phyloP scores from a whole-genome alignment of 2,888 invertebrate genomes.

The Hypena proboscidalis region DNA sequence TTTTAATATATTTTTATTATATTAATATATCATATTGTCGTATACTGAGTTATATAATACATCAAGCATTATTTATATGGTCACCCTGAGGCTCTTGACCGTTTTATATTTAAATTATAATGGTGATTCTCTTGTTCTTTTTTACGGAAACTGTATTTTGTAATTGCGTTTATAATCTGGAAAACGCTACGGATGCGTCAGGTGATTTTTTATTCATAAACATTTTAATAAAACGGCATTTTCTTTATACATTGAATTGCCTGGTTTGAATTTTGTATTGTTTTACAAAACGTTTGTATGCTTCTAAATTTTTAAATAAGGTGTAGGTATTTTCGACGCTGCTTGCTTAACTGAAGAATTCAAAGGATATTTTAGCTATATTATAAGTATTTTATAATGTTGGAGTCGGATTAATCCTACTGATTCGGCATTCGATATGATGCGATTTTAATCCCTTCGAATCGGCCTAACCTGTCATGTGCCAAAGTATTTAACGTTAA shows the following conservation, averaged over 20 bases:
- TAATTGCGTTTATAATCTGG: conserved; percentile 19
- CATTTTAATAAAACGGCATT: no score
- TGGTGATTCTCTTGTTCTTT: conserved; percentile 47
- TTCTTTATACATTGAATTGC: no score
- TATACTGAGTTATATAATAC: conserved; percentile 73
- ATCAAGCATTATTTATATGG: conserved; percentile 77
- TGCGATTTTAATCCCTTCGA: not conserved
- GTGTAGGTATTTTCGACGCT: no score
- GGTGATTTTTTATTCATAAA: no score
- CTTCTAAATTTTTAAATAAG: no score
- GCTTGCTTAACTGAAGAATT: no score
- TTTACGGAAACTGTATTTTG: conserved; percentile 13
- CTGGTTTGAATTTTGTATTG: no score
- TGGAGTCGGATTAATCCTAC: not conserved
- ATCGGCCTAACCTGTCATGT: conserved; percentile 1
- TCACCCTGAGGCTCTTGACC: conserved; percentile 66
- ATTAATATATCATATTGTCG: conserved; percentile 74
- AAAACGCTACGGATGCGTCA: conserved; percentile 50
- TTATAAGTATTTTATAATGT: no score
- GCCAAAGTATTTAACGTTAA: not conserved
- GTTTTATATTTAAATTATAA: conserved; percentile 49
- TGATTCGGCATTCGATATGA: not conserved
- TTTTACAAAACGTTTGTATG: no score
- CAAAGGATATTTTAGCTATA: no score
- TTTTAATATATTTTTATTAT: conserved; percentile 36